Evolutionary conservation across 2,113 vertebrate species (phyloP).

Genomic region (Herpailurus yagouaroundi): DNA sequence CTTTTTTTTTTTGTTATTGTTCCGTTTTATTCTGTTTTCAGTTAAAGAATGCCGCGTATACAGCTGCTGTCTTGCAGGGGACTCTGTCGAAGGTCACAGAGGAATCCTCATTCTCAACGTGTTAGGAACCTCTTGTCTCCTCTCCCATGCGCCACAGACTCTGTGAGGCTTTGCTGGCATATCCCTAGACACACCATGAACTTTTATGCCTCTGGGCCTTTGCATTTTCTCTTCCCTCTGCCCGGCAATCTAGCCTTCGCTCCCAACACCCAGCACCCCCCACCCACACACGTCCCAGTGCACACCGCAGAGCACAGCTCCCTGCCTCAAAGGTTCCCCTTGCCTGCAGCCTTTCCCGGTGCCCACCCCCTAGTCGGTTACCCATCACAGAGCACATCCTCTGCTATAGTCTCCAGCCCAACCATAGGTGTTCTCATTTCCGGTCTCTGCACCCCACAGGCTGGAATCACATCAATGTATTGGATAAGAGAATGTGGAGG

Average conservation of each 20-base stretch:
- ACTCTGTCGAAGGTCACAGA: not conserved
- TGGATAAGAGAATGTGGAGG: not conserved
- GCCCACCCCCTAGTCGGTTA: not conserved
- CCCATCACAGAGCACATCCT: not conserved
- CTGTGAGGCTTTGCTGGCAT: not conserved
- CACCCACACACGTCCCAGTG: rapidly evolving
- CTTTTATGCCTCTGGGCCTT: not conserved
- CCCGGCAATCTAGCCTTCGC: not conserved
- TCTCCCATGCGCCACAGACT: not conserved
- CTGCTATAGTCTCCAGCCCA: not conserved
- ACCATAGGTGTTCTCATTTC: not conserved
- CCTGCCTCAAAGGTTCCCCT: not conserved
- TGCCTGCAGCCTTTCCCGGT: not conserved
- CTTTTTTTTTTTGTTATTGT: too few relatives aligned
- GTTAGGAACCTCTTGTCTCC: not conserved
- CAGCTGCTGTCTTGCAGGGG: not conserved
- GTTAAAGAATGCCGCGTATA: not conserved
- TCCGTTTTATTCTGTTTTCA: not conserved
- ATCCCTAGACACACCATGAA: not conserved
- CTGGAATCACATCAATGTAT: not conserved
- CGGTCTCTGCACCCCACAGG: not conserved
- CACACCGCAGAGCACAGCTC: not conserved
- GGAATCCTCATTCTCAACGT: not conserved
- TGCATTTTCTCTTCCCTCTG: not conserved
- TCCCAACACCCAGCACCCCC: not conserved